Conservation (phyloP, 1,140 invertebrate genomes). For the Trissolcus basalis region DNA sequence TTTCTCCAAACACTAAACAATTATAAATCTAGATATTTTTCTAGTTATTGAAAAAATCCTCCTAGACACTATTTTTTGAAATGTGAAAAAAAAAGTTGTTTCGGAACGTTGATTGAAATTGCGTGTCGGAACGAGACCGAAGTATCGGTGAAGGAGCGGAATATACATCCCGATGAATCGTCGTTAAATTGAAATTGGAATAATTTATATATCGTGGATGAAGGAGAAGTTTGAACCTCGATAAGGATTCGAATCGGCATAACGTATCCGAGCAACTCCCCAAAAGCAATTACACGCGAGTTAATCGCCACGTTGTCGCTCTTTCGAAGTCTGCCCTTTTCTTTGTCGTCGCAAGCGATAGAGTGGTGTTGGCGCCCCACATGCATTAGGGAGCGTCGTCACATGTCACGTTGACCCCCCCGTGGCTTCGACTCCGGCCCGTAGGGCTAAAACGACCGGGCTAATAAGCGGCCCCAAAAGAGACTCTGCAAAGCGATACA, state of each 20-base stretch:
- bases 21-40: too few species aligned
- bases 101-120: too few species aligned
- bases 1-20: too few species aligned
- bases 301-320: slow-evolving; percentile 42
- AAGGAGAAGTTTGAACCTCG: slow-evolving; percentile 15
- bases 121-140: too few species aligned
- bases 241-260: slow-evolving; percentile 17
- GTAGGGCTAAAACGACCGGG: slow-evolving; percentile 10
- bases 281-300: slow-evolving; percentile 28
- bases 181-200: slow-evolving; percentile 21
- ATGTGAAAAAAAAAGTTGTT: too few species aligned
- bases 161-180: too few species aligned
- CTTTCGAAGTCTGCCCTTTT: slow-evolving; percentile 40
- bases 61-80: too few species aligned
- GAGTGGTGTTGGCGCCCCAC: slow-evolving; percentile 25
- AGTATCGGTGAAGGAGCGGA: too few species aligned
- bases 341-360: slow-evolving; percentile 17
- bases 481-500: slow-evolving; percentile 46
- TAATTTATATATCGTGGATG: slow-evolving; percentile 33
- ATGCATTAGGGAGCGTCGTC: slow-evolving; percentile 19
- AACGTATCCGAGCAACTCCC: slow-evolving; percentile 35
- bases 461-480: slow-evolving; percentile 40
- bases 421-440: background rate
- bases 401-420: slow-evolving; percentile 38
- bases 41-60: too few species aligned